A percentile compares a stretch with the other conserved stretches of the same genome.
These are phyloP conservation scores for Muntiacus reevesi DNA, from an alignment of 2,113 vertebrate genomes.

Conservation along the genomic window DNA sequence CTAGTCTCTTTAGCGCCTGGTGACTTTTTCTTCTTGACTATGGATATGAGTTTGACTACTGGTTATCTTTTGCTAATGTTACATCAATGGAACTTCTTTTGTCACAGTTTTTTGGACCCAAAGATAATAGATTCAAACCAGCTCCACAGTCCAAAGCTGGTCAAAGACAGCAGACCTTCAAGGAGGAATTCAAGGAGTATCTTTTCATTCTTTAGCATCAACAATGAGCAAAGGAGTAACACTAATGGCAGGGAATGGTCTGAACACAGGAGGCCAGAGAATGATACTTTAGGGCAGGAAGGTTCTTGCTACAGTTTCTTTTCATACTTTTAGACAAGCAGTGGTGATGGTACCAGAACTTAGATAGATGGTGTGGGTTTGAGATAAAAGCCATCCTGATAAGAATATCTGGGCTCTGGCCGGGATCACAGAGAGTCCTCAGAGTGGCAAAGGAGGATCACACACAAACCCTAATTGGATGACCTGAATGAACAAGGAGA, in stretches of 20 bases:
- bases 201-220: not conserved
- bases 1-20: not conserved
- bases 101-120: not conserved
- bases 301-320: not conserved
- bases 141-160: not conserved
- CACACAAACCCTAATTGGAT: slow-evolving; percentile 73
- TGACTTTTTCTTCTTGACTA: not conserved
- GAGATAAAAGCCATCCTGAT: slow-evolving; percentile 51
- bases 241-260: not conserved
- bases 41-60: not conserved
- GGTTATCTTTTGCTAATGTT: not conserved
- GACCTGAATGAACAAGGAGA: slow-evolving; percentile 59
- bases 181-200: not conserved
- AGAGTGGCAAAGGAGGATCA: slow-evolving; percentile 69
- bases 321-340: not conserved
- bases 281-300: not conserved
- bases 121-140: not conserved
- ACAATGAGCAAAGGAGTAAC: not conserved
- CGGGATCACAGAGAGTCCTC: slow-evolving; percentile 69
- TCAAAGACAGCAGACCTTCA: not conserved
- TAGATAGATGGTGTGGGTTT: not conserved
- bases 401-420: slow-evolving; percentile 52
- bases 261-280: not conserved
- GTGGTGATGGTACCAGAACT: not conserved
- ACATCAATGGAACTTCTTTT: not conserved